Conservation (phyloP, 2,113 vertebrate genomes). For the Takifugu bimaculatus region DNA sequence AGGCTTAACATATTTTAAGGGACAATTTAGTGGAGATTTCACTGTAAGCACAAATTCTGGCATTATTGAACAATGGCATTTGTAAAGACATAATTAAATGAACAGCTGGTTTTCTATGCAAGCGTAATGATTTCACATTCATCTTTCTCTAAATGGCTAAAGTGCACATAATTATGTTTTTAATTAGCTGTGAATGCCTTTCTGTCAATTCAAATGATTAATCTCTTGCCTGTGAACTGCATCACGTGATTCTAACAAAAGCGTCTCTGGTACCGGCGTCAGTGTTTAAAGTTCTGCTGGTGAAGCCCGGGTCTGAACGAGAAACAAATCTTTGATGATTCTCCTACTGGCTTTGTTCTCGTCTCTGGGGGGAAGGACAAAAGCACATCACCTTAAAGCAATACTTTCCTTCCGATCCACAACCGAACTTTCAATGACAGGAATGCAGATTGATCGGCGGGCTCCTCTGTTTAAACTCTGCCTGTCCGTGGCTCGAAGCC, state of each 20-base stretch:
- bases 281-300: constrained; percentile 29
- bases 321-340: constrained; percentile 5
- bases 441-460: constrained; percentile 31
- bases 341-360: constrained; percentile 24
- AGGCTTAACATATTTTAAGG: constrained; percentile 56
- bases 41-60: constrained; percentile 66
- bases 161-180: constrained; percentile 79
- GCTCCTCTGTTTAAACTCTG: constrained; percentile 35
- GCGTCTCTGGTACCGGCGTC: constrained; percentile 1
- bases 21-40: constrained; percentile 61
- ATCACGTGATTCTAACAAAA: constrained; percentile 50
- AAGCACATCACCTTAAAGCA: constrained; percentile 49
- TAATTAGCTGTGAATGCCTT: constrained; percentile 79
- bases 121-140: constrained; percentile 77
- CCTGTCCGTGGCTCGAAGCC: constrained; percentile 32
- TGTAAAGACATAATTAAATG: constrained; percentile 74
- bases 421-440: constrained; percentile 23
- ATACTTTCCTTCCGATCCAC: constrained; percentile 34
- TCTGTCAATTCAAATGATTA: constrained; percentile 75
- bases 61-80: constrained; percentile 69
- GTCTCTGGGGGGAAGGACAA: constrained; percentile 15
- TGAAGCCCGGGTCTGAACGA: background rate
- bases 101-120: constrained; percentile 78
- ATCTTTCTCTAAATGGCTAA: constrained; percentile 78
- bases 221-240: constrained; percentile 52